Evolutionary conservation across 2,113 vertebrate species (phyloP).

Genomic region (Microcebus lehilahytsara): DNA sequence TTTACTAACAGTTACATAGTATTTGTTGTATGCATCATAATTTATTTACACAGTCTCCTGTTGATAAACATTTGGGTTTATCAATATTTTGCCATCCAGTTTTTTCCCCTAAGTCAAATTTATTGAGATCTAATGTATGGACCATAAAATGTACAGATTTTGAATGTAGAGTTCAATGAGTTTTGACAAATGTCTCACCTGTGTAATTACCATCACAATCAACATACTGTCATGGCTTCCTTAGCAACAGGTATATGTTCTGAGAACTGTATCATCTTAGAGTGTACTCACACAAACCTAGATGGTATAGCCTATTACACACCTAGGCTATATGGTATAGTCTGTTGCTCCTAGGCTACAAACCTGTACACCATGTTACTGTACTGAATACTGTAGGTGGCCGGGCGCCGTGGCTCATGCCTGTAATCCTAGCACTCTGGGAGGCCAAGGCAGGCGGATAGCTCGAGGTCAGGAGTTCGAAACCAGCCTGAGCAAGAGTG

Average conservation of each 20-base stretch:
- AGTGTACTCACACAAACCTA: neutral
- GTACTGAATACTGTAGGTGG: neutral
- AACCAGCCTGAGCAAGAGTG: too few relatives aligned
- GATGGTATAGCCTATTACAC: neutral
- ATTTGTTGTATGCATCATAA: neutral
- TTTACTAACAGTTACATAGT: neutral
- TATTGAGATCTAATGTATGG: neutral
- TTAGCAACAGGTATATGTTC: neutral
- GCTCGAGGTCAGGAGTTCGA: too few relatives aligned
- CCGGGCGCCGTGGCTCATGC: too few relatives aligned
- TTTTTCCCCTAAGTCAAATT: neutral
- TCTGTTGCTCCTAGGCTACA: neutral
- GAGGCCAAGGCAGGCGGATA: too few relatives aligned
- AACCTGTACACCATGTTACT: neutral
- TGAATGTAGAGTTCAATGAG: neutral
- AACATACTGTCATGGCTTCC: neutral
- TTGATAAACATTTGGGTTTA: neutral
- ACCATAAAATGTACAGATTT: conserved; percentile 10
- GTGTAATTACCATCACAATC: neutral
- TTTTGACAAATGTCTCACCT: neutral
- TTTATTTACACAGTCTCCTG: neutral
- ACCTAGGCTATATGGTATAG: neutral
- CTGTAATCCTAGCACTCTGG: too few relatives aligned
- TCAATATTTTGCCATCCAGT: neutral
- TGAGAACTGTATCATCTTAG: neutral